Conservation (phyloP, 1,140 invertebrate species). For the Gryllus bimaculatus region DNA sequence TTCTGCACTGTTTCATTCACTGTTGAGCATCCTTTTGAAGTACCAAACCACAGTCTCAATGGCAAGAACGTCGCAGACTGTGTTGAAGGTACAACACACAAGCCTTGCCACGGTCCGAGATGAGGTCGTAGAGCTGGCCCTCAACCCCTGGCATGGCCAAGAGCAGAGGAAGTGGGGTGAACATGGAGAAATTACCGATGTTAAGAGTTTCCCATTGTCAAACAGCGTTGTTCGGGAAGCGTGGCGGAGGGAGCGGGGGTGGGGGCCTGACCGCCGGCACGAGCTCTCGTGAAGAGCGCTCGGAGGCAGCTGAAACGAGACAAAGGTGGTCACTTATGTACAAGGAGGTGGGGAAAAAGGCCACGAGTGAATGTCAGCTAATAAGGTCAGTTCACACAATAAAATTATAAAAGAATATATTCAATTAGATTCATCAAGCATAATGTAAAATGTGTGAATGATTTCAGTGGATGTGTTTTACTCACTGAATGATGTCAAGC, state of each 20-base stretch:
- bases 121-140: conserved; percentile 42
- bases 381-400: neutral
- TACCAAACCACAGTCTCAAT: conserved; percentile 8
- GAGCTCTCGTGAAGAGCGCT: conserved; percentile 50
- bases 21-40: neutral
- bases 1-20: neutral
- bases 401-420: no score
- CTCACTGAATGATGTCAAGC: no score
- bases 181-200: conserved; percentile 35
- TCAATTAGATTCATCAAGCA: no score
- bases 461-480: no score
- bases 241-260: conserved; percentile 55
- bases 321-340: conserved; percentile 15
- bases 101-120: conserved; percentile 42
- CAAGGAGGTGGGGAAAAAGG: neutral
- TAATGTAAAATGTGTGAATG: no score
- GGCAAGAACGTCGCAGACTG: conserved; percentile 28
- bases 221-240: conserved; percentile 55
- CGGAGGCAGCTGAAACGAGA: conserved; percentile 47
- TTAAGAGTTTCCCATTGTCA: conserved; percentile 56
- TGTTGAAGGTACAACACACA: conserved; percentile 45
- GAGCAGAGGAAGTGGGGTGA: conserved; percentile 33
- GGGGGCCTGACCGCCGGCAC: conserved; percentile 45
- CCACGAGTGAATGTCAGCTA: neutral
- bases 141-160: conserved; percentile 37